Conservation (phyloP, 2,113 vertebrate species). For the Pygoscelis antarcticus region DNA sequence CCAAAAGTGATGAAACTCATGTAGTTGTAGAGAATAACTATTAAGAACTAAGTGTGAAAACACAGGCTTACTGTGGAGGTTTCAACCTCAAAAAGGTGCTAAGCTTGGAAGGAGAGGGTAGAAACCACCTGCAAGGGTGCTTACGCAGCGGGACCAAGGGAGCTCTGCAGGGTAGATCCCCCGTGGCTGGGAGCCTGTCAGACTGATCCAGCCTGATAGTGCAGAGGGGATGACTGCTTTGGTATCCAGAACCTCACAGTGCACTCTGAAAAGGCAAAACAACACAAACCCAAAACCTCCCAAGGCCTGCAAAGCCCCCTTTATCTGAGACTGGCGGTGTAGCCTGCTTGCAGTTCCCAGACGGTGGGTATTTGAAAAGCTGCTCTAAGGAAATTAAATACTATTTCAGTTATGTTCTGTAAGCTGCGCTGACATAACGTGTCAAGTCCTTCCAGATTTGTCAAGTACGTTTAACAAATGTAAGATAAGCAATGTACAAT, state of each 20-base stretch:
- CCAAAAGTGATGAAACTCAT: background rate
- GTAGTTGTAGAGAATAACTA: background rate
- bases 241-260: background rate
- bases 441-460: background rate
- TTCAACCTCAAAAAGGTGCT: background rate
- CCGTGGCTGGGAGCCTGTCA: background rate
- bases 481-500: background rate
- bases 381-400: background rate
- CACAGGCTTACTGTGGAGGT: too few species aligned
- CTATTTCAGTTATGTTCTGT: background rate
- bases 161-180: background rate
- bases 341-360: background rate
- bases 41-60: background rate
- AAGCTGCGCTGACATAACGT: background rate
- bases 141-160: background rate
- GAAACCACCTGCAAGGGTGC: background rate
- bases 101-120: background rate
- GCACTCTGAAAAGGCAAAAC: background rate
- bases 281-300: accelerated
- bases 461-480: background rate
- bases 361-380: background rate
- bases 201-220: background rate
- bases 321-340: background rate
- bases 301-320: background rate
- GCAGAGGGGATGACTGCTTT: background rate